A percentile compares a stretch with the other conserved stretches of the same genome.
Conservation (phyloP, 2,888 invertebrate genomes). For the Dioctria rufipes region DNA sequence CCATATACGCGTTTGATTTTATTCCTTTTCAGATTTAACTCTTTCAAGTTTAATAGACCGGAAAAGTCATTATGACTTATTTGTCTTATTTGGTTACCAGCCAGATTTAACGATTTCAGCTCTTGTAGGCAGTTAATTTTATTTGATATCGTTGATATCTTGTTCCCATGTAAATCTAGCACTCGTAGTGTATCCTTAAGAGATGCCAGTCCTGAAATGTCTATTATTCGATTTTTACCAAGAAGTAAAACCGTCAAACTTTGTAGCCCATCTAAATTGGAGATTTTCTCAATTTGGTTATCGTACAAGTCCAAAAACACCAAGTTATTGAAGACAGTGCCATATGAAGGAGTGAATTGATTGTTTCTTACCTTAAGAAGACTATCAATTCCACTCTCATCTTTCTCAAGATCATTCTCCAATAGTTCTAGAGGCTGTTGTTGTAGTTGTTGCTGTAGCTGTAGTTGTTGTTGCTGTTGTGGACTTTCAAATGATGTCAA, state of each 20-base stretch:
- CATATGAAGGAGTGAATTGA: slow-evolving; percentile 67
- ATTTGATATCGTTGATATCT: slow-evolving; percentile 75
- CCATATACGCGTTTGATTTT: slow-evolving; percentile 85
- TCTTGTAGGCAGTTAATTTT: slow-evolving; percentile 77
- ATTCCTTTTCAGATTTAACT: slow-evolving; percentile 91
- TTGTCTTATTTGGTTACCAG: slow-evolving; percentile 89
- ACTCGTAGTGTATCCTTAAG: slow-evolving; percentile 82
- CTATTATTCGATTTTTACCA: slow-evolving; percentile 85
- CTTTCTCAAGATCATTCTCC: slow-evolving; percentile 14
- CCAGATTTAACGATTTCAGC: slow-evolving; percentile 91
- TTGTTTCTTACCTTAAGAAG: slow-evolving; percentile 67
- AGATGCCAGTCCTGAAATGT: slow-evolving; percentile 67
- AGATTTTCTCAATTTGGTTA: slow-evolving; percentile 92
- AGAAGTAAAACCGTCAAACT: slow-evolving; percentile 88
- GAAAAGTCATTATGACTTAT: slow-evolving; percentile 84
- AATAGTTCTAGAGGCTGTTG: neutral
- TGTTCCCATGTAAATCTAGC: slow-evolving; percentile 93
- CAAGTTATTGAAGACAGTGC: slow-evolving; percentile 74
- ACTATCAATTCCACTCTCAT: slow-evolving; percentile 12
- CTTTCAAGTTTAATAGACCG: slow-evolving; percentile 84
- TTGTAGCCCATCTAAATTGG: slow-evolving; percentile 82
- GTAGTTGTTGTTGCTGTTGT: neutral
- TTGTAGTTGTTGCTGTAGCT: too few species aligned
- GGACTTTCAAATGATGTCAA: slow-evolving; percentile 49
- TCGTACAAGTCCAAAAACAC: slow-evolving; percentile 96